Base-by-base conservation (phyloP, 2,888 invertebrate species). In the Carpatolechia fugitivella region DNA sequence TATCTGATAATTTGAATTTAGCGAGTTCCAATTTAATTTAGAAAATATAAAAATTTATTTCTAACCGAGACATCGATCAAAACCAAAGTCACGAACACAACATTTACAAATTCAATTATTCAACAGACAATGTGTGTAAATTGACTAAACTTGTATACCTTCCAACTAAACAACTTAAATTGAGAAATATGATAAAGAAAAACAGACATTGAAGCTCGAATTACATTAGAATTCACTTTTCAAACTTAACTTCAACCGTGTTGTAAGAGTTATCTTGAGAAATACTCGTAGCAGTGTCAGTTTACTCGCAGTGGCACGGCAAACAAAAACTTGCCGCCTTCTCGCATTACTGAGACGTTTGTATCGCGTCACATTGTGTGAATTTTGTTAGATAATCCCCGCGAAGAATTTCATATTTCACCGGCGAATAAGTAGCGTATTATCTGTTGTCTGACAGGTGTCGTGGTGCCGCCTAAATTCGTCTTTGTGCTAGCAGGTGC, bases 401-500 rank as follows among this genome's bases (percentile, higher is more conserved):
- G 69, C 70, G 77, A 82, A 78, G 78, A 82, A 78, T 80, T 80
- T 80, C 83, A 86, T 86, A 87, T 87, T 84, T 85, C 82, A 84
- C 81, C 75, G 72, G 70, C 76, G 74, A 79, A 84, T 84, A 84
- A 84, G 84, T 80, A 82, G 79, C 79, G 80, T 81, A 81, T 83
- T 84, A 82, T 82, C 80, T 82, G 76, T 72, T 74, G 77, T 77
- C 75, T 82, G 86, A 85, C 86, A 87, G 86, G 82, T 87, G 86
- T 85, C 86, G 80, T 82, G 80, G 69, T 72, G 70, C 76, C 73
- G 72, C 71, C 78, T 80, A 82, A 82, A 86, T 86, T 82, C 85
- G 82, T 86, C 84, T 82, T 75, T 72, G 71, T 66, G 74, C 72
- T 67, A 70, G 76, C 85, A 84, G 85, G 80, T 84, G 84, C 78